These are phyloP conservation scores for Catocala nupta DNA, from an alignment of 2,888 invertebrate genomes.

Conservation along the genomic window DNA sequence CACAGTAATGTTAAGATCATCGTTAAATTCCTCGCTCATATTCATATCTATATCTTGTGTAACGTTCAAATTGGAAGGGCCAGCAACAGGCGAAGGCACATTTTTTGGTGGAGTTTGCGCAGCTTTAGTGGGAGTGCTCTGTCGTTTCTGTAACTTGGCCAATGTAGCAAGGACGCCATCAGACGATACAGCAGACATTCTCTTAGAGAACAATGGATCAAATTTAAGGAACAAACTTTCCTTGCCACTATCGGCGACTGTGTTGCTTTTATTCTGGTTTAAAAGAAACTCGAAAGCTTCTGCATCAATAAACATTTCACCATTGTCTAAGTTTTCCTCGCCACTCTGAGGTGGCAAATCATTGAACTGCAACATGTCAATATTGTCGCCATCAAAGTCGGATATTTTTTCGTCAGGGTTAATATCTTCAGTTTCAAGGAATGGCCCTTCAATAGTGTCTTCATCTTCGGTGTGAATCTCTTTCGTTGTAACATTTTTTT, in stretches of 20 bases:
- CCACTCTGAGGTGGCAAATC: slow-evolving; percentile 60
- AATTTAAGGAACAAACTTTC: slow-evolving; percentile 83
- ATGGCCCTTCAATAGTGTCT: slow-evolving; percentile 81
- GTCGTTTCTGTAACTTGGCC: slow-evolving; percentile 65
- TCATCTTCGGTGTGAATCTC: slow-evolving; percentile 80
- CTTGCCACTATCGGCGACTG: slow-evolving; percentile 78
- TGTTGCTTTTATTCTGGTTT: slow-evolving; percentile 75
- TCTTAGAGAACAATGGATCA: slow-evolving; percentile 79
- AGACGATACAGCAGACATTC: slow-evolving; percentile 64
- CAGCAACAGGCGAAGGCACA: slow-evolving; percentile 52
- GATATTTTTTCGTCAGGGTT: slow-evolving; percentile 57
- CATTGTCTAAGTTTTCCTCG: slow-evolving; percentile 66
- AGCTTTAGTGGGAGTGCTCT: slow-evolving; percentile 72
- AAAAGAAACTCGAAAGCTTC: slow-evolving; percentile 80
- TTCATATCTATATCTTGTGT: slow-evolving; percentile 53
- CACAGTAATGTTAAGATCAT: slow-evolving; percentile 67
- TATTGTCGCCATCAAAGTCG: slow-evolving; percentile 56
- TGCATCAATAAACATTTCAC: slow-evolving; percentile 81
- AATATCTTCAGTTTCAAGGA: slow-evolving; percentile 72
- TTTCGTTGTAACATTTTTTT: slow-evolving; percentile 63
- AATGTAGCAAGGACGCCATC: slow-evolving; percentile 72
- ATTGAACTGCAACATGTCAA: slow-evolving; percentile 70
- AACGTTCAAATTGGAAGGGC: slow-evolving; percentile 61
- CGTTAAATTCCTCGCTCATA: slow-evolving; percentile 59
- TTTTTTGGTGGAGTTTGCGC: slow-evolving; percentile 45